These are phyloP conservation scores for Chamaea fasciata DNA, from an alignment of 2,113 vertebrate species.

Conservation along the genomic window DNA sequence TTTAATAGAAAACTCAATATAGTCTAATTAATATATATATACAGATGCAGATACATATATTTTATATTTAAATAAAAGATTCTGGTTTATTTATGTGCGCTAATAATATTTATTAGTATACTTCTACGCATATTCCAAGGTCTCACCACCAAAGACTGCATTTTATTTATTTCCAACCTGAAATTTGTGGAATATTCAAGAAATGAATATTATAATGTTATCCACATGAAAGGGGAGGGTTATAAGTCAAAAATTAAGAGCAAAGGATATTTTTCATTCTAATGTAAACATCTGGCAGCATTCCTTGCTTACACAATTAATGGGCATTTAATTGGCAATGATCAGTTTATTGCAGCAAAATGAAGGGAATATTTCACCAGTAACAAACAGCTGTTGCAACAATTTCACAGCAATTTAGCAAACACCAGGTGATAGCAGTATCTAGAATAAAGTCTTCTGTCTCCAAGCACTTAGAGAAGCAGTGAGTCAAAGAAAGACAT, in stretches of 20 bases:
- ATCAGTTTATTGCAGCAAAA: slow-evolving; percentile 94
- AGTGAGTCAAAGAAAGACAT: background rate
- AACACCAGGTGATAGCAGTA: slow-evolving; percentile 81
- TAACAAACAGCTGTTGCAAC: slow-evolving; percentile 92
- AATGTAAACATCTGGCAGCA: slow-evolving; percentile 95
- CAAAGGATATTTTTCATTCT: slow-evolving; percentile 88
- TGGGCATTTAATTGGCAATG: slow-evolving; percentile 98
- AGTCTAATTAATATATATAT: background rate
- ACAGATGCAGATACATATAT: rapidly evolving
- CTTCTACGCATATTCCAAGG: background rate
- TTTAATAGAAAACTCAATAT: background rate
- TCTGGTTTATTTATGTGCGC: background rate
- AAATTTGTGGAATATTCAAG: slow-evolving; percentile 42
- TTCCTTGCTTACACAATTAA: slow-evolving; percentile 96
- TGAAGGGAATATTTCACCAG: slow-evolving; percentile 86
- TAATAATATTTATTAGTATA: background rate
- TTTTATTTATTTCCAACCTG: slow-evolving; percentile 40
- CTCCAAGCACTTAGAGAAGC: slow-evolving; percentile 17
- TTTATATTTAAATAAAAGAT: background rate
- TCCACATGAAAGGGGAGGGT: slow-evolving; percentile 53
- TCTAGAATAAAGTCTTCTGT: slow-evolving; percentile 67
- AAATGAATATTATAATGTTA: slow-evolving; percentile 39
- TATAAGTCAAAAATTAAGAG: slow-evolving; percentile 79
- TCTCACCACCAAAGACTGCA: background rate
- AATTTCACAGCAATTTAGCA: slow-evolving; percentile 85